These are phyloP conservation scores for Heliothis subflexa DNA, from an alignment of 1,140 invertebrate genomes.

Conservation along the genomic window DNA sequence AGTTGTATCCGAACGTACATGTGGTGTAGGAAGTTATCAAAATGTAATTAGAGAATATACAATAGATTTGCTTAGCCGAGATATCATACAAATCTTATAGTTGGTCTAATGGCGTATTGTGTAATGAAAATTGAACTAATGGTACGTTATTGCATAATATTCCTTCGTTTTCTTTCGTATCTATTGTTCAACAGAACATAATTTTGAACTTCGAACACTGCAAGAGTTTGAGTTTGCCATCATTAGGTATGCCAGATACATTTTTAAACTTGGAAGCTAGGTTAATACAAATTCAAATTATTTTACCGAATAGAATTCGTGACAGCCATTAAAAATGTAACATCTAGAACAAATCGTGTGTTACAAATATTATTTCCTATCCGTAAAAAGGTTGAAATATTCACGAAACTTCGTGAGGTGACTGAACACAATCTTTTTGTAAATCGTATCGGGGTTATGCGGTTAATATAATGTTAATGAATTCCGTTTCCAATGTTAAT, in stretches of 20 bases:
- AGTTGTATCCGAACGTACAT: constrained; percentile 40
- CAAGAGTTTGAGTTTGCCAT: no score
- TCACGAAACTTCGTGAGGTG: constrained; percentile 26
- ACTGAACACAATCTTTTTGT: constrained; percentile 27
- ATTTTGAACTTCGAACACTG: neutral
- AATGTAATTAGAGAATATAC: constrained; percentile 44
- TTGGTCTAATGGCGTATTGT: neutral
- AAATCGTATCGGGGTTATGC: constrained; percentile 38
- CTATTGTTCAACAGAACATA: no score
- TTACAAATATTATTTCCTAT: neutral
- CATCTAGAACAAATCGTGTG: neutral
- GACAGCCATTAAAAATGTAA: neutral
- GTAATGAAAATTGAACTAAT: neutral
- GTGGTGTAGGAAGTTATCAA: constrained; percentile 19
- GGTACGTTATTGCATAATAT: neutral
- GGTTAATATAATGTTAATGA: constrained; percentile 46
- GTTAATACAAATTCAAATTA: neutral
- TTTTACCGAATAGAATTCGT: neutral
- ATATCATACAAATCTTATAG: constrained; percentile 11
- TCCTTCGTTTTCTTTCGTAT: neutral
- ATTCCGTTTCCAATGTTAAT: constrained; percentile 46
- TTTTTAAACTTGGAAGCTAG: neutral
- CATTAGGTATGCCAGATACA: no score
- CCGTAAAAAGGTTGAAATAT: constrained; percentile 12
- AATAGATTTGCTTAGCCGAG: constrained; percentile 4